Conservation (phyloP, 2,113 vertebrate genomes). For the Eublepharis macularius region DNA sequence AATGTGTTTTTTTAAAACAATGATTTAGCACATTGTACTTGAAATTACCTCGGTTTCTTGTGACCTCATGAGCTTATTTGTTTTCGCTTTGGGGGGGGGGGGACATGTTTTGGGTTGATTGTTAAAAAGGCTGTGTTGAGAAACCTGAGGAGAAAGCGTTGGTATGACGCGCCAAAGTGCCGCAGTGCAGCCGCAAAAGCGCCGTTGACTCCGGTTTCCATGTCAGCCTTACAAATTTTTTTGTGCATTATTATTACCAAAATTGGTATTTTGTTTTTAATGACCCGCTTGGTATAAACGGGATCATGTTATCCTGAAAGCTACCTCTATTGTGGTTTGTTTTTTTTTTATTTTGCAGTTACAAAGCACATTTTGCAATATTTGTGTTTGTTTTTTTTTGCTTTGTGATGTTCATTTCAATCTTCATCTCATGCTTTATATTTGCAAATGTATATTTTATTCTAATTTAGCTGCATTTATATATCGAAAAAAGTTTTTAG, state of each 20-base stretch:
- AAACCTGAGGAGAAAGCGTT: constrained; percentile 18
- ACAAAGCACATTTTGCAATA: constrained; percentile 75
- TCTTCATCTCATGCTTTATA: constrained; percentile 68
- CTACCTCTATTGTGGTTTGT: constrained; percentile 92
- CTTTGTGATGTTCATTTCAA: constrained; percentile 83
- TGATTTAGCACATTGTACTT: constrained; percentile 95
- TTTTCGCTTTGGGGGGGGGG: constrained; percentile 59
- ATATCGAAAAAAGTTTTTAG: constrained; percentile 56
- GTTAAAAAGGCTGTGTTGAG: constrained; percentile 21
- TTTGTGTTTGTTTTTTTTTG: constrained; percentile 54
- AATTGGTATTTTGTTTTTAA: constrained; percentile 77
- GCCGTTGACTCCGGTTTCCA: constrained; percentile 41
- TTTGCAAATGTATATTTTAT: constrained; percentile 62
- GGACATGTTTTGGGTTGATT: constrained; percentile 44
- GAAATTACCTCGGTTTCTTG: constrained; percentile 96
- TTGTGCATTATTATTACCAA: constrained; percentile 85
- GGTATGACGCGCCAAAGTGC: constrained; percentile 62
- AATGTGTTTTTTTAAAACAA: constrained; percentile 68
- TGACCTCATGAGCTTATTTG: constrained; percentile 94
- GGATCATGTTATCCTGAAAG: constrained; percentile 82
- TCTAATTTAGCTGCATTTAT: constrained; percentile 73
- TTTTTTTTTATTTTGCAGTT: constrained; percentile 47
- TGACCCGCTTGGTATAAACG: constrained; percentile 71
- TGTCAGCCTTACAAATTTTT: constrained; percentile 43
- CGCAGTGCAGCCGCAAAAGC: constrained; percentile 66